These are phyloP conservation scores for Watsonalla binaria DNA, from an alignment of 2,888 invertebrate species.

Conservation along the genomic window DNA sequence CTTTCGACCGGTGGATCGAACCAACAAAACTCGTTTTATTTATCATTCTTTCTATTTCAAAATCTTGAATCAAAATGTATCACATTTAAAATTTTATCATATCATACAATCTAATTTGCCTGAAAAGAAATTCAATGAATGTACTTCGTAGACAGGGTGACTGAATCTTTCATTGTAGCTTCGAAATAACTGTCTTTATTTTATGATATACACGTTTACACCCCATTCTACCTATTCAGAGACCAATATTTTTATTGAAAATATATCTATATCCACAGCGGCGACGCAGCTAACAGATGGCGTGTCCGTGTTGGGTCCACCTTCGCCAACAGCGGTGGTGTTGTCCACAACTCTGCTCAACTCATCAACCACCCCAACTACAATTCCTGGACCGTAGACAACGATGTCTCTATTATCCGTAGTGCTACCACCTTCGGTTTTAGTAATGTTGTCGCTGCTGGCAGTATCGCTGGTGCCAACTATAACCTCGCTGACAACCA, in stretches of 20 bases:
- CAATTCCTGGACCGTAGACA: slow-evolving; percentile 25
- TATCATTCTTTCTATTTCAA: too few relatives aligned
- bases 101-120: too few relatives aligned
- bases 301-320: slow-evolving; percentile 43
- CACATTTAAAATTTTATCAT: too few relatives aligned
- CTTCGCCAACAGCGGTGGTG: slow-evolving; percentile 42
- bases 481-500: slow-evolving; percentile 36
- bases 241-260: not conserved
- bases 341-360: slow-evolving; percentile 13
- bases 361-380: slow-evolving; percentile 42
- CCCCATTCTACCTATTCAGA: not conserved
- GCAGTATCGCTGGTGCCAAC: slow-evolving; percentile 31
- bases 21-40: too few relatives aligned
- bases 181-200: too few relatives aligned
- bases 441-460: slow-evolving; percentile 22
- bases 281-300: slow-evolving; percentile 27
- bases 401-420: slow-evolving; percentile 48
- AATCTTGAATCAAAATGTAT: too few relatives aligned
- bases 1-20: too few relatives aligned
- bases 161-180: too few relatives aligned
- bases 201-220: too few relatives aligned
- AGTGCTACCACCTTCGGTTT: slow-evolving; percentile 21
- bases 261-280: slow-evolving; percentile 19
- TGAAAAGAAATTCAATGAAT: not conserved
- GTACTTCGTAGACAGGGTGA: too few relatives aligned